Conservation (phyloP, 2,888 invertebrate genomes). For the Melanostoma scalare region DNA sequence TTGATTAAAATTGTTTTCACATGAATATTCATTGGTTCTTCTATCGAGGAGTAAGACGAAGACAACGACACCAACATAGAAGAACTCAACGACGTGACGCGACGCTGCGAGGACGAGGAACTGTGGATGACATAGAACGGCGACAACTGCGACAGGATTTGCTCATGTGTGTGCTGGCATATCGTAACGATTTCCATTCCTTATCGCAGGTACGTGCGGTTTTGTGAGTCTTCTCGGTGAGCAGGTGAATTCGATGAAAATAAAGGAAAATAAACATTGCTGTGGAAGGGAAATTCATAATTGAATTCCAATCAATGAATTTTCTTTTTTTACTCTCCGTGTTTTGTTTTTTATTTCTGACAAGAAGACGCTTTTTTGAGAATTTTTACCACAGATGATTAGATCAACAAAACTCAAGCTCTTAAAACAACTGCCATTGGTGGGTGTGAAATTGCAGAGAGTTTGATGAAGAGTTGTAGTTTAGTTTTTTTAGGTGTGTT, state of each 20-base stretch:
- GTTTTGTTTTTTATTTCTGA: constrained; percentile 21
- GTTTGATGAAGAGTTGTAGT: too few relatives aligned
- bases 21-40: constrained; percentile 64
- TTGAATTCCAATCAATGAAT: constrained; percentile 61
- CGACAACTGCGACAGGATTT: background rate
- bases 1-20: constrained; percentile 53
- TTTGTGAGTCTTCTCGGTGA: background rate
- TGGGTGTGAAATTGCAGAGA: too few relatives aligned
- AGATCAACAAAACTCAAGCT: too few relatives aligned
- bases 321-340: constrained; percentile 34
- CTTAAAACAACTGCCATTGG: too few relatives aligned
- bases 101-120: background rate
- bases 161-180: constrained; percentile 16
- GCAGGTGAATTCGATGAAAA: constrained; percentile 12
- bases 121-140: background rate
- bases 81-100: background rate
- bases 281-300: constrained; percentile 52
- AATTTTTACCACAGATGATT: background rate
- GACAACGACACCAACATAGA: background rate
- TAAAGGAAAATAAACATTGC: constrained; percentile 30
- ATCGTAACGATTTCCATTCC: constrained; percentile 15
- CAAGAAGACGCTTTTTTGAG: too few relatives aligned
- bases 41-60: constrained; percentile 1
- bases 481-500: too few relatives aligned
- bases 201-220: constrained; percentile 25